Conservation (phyloP, 2,888 invertebrate genomes). For the Oscheius sp. region DNA sequence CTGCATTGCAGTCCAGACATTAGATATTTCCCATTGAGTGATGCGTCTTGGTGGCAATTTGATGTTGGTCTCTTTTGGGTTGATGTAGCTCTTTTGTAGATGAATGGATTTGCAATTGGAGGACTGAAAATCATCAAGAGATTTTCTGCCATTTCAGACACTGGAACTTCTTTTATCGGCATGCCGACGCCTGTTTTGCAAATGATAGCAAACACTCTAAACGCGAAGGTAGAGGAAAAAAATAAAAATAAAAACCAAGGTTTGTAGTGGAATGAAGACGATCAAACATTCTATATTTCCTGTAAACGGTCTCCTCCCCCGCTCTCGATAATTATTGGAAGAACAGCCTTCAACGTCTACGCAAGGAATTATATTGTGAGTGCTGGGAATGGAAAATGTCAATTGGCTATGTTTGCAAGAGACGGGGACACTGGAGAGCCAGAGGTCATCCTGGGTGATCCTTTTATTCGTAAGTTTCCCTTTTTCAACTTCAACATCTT, state of each 20-base stretch:
- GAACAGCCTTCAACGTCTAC: slow-evolving; percentile 32
- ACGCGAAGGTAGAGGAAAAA: slow-evolving; percentile 7
- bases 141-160: slow-evolving; percentile 44
- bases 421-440: slow-evolving; percentile 47
- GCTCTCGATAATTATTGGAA: slow-evolving; percentile 38
- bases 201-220: slow-evolving; percentile 13
- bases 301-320: slow-evolving; percentile 33
- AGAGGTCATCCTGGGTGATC: slow-evolving; percentile 55
- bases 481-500: not conserved
- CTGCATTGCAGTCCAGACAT: slow-evolving; percentile 34
- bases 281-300: slow-evolving; percentile 34
- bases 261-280: slow-evolving; percentile 21
- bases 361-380: slow-evolving; percentile 31
- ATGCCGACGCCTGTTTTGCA: slow-evolving; percentile 33
- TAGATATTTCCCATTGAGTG: slow-evolving; percentile 21
- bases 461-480: slow-evolving; percentile 48
- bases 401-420: slow-evolving; percentile 48
- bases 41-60: not conserved
- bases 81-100: not conserved
- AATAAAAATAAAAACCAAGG: not conserved
- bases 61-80: not conserved
- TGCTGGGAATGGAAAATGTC: slow-evolving; percentile 36
- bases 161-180: slow-evolving; percentile 51
- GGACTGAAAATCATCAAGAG: slow-evolving; percentile 15
- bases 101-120: not conserved